These are phyloP conservation scores for Furcifer pardalis DNA, from an alignment of 2,797 vertebrate genomes.

Conservation along the genomic window DNA sequence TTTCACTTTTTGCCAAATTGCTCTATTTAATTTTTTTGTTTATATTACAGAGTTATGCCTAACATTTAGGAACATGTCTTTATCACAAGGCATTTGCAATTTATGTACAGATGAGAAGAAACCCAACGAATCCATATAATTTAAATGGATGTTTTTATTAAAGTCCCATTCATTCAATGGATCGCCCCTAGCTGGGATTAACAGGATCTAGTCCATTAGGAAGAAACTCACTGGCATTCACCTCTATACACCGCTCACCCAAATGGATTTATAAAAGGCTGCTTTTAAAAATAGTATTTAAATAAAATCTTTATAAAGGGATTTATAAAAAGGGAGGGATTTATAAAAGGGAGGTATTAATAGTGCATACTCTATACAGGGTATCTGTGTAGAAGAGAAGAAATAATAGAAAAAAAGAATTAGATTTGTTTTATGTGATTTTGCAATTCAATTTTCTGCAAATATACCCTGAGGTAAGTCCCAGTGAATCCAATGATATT, in stretches of 20 bases:
- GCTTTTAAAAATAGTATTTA: neutral
- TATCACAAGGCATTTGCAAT: too few relatives aligned
- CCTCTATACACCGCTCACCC: neutral
- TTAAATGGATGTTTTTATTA: too few relatives aligned
- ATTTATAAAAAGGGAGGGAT: neutral
- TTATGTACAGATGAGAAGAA: too few relatives aligned
- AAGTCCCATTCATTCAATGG: too few relatives aligned
- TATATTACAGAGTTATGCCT: neutral
- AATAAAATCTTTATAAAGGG: too few relatives aligned
- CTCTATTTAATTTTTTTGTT: neutral
- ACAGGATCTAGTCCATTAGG: too few relatives aligned
- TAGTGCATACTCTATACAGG: neutral
- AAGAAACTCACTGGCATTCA: too few relatives aligned
- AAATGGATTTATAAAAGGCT: neutral
- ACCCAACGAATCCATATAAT: too few relatives aligned
- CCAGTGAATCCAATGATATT: too few relatives aligned
- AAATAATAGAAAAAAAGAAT: neutral
- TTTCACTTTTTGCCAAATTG: neutral
- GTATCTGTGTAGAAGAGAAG: neutral
- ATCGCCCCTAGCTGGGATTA: too few relatives aligned
- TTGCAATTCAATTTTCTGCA: neutral
- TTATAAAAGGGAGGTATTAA: neutral
- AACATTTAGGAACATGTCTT: neutral
- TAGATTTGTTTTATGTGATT: neutral
- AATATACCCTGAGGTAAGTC: neutral